A percentile compares a stretch with the other conserved stretches of the same genome.
phyloP scores from a whole-genome alignment of 2,797 vertebrate genomes.

The Mus spretus region DNA sequence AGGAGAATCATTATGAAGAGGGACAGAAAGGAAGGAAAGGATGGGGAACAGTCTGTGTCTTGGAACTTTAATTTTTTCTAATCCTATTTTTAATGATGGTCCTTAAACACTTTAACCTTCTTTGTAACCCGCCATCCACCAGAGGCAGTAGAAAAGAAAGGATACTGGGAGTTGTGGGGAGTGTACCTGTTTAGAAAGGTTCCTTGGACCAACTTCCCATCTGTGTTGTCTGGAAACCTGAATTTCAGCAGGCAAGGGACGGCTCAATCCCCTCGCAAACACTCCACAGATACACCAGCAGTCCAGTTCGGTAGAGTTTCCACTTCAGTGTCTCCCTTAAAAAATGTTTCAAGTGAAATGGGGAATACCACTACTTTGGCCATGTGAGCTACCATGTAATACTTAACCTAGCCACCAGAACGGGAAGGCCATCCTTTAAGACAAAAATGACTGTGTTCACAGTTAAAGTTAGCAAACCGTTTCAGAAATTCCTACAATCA shows the following conservation, averaged over 20 bases:
- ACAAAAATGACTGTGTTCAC: conserved; percentile 64
- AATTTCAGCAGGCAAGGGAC: not conserved
- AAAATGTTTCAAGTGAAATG: conserved; percentile 64
- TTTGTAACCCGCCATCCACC: not conserved
- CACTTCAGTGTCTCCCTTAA: not conserved
- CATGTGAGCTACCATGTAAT: not conserved
- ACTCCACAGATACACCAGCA: not conserved
- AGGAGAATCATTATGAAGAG: not conserved
- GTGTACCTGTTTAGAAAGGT: not conserved
- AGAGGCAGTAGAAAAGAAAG: not conserved
- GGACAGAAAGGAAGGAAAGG: conserved; percentile 41
- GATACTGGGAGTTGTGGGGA: not conserved
- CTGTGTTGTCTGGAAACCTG: not conserved
- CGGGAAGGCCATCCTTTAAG: not conserved
- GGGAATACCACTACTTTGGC: not conserved
- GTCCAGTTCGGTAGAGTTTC: not conserved
- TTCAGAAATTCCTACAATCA: conserved; percentile 53
- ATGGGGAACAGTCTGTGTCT: not conserved
- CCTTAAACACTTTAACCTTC: not conserved
- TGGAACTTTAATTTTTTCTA: not conserved
- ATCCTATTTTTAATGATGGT: not conserved
- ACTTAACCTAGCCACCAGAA: conserved; percentile 51
- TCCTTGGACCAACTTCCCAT: not conserved
- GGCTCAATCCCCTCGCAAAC: not conserved
- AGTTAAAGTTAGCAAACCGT: conserved; percentile 45